Evolutionary conservation across 2,113 vertebrate species (phyloP), one percentile per base, ranked within the genome.

Genomic region (Phoxinus phoxinus): DNA sequence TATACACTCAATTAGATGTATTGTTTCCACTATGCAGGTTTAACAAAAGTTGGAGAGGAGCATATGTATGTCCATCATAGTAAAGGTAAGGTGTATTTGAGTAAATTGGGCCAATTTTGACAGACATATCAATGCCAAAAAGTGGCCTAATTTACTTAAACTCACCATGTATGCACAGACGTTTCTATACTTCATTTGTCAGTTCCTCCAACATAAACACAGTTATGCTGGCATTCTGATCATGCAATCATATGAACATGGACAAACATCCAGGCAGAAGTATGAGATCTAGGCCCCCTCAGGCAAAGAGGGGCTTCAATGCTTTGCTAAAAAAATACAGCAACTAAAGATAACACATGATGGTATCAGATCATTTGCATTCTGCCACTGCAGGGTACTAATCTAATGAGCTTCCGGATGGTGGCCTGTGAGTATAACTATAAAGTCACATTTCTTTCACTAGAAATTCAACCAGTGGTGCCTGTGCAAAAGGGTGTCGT

Each of bases 361-460:
- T 53, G 3, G 17, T 53, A 30, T 51, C 25, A 75, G 74, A 56
- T 56, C 2, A 58, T 56, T 56, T 23, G 74, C 27, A 77, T 51
- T 32, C 17, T 30, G 21, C 25, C 7, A 35, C 65, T 32, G 65
- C 25, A 51, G 25, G 25, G 13, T 32, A 27, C 6, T 46, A 46
- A 46, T 27, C 2, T 74, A 46, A n/a, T 15, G 3, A 6, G n/a
- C 12, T 15, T 27, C 44, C 19, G n/a, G 23, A 51, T 27, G 4
- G 44, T 81, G 71, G 72, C 81, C 81, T 53, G 10, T 63, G 51
- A 44, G 25, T 32, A 65, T 65, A 17, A 35, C 35, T 69, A 69
- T 9, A 69, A 35, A 21, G 15, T 17, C 17, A 53, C 9, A 25
- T 25, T 61, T 61, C 58, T 61, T 58, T 58, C 56, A 25, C n/a